These are phyloP conservation scores for Rhopilema esculentum DNA, from an alignment of 30 jellyfish, hydroid and myxozoan genomes.

Conservation along the genomic window DNA sequence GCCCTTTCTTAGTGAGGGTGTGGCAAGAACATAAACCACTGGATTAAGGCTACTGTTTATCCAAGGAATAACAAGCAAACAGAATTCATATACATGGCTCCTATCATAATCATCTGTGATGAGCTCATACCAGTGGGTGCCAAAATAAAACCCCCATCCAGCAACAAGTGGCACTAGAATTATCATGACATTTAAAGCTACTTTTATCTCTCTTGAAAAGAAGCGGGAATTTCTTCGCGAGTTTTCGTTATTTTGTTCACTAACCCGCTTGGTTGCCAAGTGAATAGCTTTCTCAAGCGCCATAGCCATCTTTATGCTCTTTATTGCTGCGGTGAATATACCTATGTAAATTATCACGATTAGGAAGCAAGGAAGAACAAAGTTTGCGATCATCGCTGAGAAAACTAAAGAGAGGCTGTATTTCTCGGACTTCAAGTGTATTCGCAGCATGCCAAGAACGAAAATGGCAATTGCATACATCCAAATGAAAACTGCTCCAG, in stretches of 20 bases:
- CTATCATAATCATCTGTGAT: conserved; percentile 31
- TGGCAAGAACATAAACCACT: conserved; percentile 65
- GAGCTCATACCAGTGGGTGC: conserved; percentile 81
- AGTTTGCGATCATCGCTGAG: conserved; percentile 70
- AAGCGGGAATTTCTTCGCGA: background rate
- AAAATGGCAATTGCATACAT: conserved; percentile 40
- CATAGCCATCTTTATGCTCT: conserved; percentile 54
- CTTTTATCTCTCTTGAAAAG: conserved; percentile 56
- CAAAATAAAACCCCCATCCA: conserved; percentile 92
- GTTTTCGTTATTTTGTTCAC: background rate
- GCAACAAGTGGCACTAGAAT: conserved; percentile 77
- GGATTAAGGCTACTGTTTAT: conserved; percentile 84
- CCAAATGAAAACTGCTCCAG: conserved; percentile 56
- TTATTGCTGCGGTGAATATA: conserved; percentile 56
- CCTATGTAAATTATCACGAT: conserved; percentile 58
- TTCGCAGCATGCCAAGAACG: conserved; percentile 67
- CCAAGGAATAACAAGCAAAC: conserved; percentile 83
- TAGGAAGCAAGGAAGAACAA: conserved; percentile 65
- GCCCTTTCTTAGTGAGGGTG: conserved; percentile 73
- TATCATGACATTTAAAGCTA: conserved; percentile 64
- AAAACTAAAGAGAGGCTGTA: conserved; percentile 44
- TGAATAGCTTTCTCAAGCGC: conserved; percentile 70
- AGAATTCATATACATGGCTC: conserved; percentile 64
- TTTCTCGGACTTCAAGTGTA: conserved; percentile 8
- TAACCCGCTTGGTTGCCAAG: conserved; percentile 22